Conservation (phyloP, 1,140 invertebrate species). For the Holotrichia oblita region DNA sequence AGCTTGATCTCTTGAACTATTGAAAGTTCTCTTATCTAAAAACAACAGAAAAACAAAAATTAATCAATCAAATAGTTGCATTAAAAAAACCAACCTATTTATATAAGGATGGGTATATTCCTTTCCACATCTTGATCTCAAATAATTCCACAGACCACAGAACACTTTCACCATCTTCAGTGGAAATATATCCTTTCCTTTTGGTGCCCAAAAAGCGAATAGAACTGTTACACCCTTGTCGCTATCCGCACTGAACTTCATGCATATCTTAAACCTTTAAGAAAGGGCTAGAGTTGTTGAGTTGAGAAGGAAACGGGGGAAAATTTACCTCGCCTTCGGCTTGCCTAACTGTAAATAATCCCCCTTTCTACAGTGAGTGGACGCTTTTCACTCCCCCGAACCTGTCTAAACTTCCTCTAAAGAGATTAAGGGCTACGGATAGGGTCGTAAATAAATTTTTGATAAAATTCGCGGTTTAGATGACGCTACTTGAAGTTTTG, state of each 20-base stretch:
- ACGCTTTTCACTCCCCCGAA: background rate
- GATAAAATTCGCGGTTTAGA: conserved; percentile 16
- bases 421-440: background rate
- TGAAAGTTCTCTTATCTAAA: no score
- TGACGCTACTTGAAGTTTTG: background rate
- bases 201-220: background rate
- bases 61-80: no score
- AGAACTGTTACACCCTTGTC: background rate
- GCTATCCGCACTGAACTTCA: background rate
- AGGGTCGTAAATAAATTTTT: conserved; percentile 3
- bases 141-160: background rate
- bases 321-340: background rate
- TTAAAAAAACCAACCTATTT: no score
- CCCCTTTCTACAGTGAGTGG: background rate
- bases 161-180: background rate
- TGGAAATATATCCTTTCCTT: background rate
- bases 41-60: no score
- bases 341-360: conserved; percentile 5
- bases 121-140: background rate
- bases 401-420: conserved; percentile 9
- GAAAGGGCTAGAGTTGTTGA: background rate
- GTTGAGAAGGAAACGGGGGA: background rate
- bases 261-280: conserved; percentile 14
- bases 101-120: no score
- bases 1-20: no score